Evolutionary conservation across 1,140 invertebrate species (phyloP), one percentile per base, ranked within the genome.

Genomic region (Nixonia krombeini): DNA sequence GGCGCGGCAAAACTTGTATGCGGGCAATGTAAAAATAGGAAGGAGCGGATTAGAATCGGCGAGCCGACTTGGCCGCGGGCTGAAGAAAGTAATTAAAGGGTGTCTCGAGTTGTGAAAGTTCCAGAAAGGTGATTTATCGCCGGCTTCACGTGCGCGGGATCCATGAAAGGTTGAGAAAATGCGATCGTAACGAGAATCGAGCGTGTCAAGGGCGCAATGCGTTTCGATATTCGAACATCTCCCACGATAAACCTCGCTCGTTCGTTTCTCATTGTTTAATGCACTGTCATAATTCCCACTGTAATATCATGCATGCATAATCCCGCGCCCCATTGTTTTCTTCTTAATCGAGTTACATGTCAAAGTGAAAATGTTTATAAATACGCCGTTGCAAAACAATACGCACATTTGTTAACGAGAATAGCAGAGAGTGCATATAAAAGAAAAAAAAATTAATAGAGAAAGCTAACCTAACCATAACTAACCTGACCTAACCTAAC

Each of bases 81-180:
- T 46, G 46, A 55, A 45, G 52, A 55, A 55, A 55, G 52, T 38
- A 55, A 46, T 55, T 55, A 55, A 55, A 55, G 33, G 31, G 41
- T 29, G 51, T 35, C 21, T 55, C 17, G 16, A 28, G 10, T 23
- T 16, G 52, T 21, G 52, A 55, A 55, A 55, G 52, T 46, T 23
- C 12, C 46, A 16, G 12, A 40, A 15, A 50, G 12, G 46, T 15
- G 45, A 37, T 25, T 37, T 37, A 37, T 33, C 18, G 4, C n/a
- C 6, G 6, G 40, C 9, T 21, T 28, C 9, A 28, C 18, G 23
- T 17, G 17, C 18, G 17, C 25, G 37, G 33, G 10, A 16, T 10
- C 12, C 18, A 35, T 35, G 31, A 38, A 12, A 47, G 44, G 31
- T 12, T 29, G 31, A n/a, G n/a, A n/a, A n/a, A n/a, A n/a, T n/a